These are phyloP conservation scores for Lutjanus argentimaculatus DNA, from an alignment of 2,797 vertebrate genomes.

Conservation along the genomic window DNA sequence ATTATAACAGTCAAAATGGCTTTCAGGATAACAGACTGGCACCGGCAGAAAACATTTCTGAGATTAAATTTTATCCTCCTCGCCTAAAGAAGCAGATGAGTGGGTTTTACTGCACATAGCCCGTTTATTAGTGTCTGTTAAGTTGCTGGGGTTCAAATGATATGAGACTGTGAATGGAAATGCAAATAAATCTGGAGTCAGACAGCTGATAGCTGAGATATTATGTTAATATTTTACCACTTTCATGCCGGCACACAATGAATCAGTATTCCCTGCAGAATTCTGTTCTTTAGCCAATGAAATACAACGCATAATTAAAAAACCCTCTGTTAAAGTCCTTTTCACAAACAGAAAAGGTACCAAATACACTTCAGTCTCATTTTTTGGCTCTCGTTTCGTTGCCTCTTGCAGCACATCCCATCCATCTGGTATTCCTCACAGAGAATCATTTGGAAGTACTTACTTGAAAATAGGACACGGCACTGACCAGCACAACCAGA, in stretches of 20 bases:
- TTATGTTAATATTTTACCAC: not conserved
- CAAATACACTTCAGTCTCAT: not conserved
- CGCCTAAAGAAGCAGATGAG: not conserved
- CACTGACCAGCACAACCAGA: not conserved
- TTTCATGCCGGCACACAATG: not conserved
- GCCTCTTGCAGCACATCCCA: not conserved
- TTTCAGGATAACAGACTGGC: not conserved
- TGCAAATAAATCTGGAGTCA: too few relatives aligned
- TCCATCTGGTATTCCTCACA: not conserved
- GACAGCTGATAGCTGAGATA: not conserved
- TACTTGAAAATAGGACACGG: not conserved
- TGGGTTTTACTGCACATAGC: too few relatives aligned
- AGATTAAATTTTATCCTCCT: not conserved
- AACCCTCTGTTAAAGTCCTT: not conserved
- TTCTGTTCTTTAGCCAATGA: not conserved
- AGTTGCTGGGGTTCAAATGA: not conserved
- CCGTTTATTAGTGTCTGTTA: not conserved
- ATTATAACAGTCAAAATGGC: not conserved
- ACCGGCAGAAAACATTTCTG: not conserved
- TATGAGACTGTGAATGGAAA: not conserved
- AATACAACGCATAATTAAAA: not conserved
- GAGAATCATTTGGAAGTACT: constrained; percentile 13
- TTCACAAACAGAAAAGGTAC: not conserved
- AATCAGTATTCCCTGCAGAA: not conserved
- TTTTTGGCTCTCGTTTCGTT: not conserved